A percentile compares a stretch with the other conserved stretches of the same genome.
These are phyloP conservation scores for Chouioia cunea DNA, from an alignment of 2,888 invertebrate species.

Conservation along the genomic window DNA sequence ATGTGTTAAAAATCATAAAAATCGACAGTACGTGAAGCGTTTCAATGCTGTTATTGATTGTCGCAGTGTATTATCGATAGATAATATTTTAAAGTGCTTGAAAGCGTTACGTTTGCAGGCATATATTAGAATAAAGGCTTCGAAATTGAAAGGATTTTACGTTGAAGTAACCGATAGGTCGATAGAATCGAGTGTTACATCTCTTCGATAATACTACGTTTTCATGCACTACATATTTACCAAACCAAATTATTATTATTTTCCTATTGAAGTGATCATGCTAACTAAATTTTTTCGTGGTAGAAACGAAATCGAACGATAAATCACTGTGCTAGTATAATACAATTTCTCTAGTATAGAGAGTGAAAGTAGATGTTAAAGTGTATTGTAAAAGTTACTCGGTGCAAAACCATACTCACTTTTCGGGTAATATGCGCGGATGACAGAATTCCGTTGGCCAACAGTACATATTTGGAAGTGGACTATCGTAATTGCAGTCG, in stretches of 20 bases:
- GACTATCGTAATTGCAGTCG: conserved; percentile 82
- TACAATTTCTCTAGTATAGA: conserved; percentile 24
- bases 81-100: conserved; percentile 13
- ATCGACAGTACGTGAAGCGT: too few species aligned
- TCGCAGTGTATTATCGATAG: conserved; percentile 17
- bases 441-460: conserved; percentile 68
- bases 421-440: conserved; percentile 63
- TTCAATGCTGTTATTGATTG: conserved; percentile 6
- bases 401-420: conserved; percentile 58
- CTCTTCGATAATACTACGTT: conserved; percentile 6
- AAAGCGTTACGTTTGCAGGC: conserved; percentile 29
- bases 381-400: neutral
- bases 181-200: neutral
- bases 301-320: conserved; percentile 8
- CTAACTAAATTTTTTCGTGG: conserved; percentile 9
- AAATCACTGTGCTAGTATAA: neutral
- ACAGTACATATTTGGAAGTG: conserved; percentile 75
- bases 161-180: neutral
- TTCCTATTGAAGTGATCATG: conserved; percentile 8
- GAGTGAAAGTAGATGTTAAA: conserved; percentile 2
- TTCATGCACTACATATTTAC: conserved; percentile 27
- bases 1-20: too few species aligned
- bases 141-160: conserved; percentile 22
- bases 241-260: neutral
- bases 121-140: conserved; percentile 15